Conservation (phyloP, 2,888 invertebrate genomes). For the Calameuta pallipes region DNA sequence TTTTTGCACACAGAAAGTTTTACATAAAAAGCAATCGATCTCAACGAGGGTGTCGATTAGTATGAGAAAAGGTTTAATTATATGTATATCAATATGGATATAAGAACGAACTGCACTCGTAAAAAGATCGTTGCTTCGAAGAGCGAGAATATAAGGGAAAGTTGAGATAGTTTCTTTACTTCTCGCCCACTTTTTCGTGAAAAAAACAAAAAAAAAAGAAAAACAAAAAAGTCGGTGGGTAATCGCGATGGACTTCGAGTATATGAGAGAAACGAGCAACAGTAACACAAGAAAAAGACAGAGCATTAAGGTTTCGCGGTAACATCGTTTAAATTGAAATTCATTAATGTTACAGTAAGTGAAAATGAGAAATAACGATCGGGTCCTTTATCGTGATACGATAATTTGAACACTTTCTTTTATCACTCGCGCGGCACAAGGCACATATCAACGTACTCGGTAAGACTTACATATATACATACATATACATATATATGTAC, state of each 20-base stretch:
- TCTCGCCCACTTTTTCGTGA: not conserved
- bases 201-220: not conserved
- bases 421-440: slow-evolving; percentile 29
- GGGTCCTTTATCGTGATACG: not conserved
- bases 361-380: not conserved
- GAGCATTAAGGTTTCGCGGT: slow-evolving; percentile 27
- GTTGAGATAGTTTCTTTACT: not conserved
- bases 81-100: not conserved
- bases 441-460: slow-evolving; percentile 15
- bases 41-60: not conserved
- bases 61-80: not conserved
- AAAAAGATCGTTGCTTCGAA: not conserved
- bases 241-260: not conserved
- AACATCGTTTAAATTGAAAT: not conserved
- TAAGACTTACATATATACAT: not conserved
- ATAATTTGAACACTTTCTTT: slow-evolving; percentile 5
- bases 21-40: slow-evolving; percentile 14
- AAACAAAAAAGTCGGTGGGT: not conserved
- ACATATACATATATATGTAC: not conserved
- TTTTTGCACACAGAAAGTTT: slow-evolving; percentile 24
- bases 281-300: slow-evolving; percentile 8
- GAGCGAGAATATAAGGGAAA: not conserved
- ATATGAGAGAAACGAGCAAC: not conserved
- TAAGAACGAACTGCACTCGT: not conserved
- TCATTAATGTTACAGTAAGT: not conserved